A percentile compares a stretch with the other conserved stretches of the same genome.
phyloP scores from a whole-genome alignment of 2,888 invertebrate genomes.

The Drosophila greeni region DNA sequence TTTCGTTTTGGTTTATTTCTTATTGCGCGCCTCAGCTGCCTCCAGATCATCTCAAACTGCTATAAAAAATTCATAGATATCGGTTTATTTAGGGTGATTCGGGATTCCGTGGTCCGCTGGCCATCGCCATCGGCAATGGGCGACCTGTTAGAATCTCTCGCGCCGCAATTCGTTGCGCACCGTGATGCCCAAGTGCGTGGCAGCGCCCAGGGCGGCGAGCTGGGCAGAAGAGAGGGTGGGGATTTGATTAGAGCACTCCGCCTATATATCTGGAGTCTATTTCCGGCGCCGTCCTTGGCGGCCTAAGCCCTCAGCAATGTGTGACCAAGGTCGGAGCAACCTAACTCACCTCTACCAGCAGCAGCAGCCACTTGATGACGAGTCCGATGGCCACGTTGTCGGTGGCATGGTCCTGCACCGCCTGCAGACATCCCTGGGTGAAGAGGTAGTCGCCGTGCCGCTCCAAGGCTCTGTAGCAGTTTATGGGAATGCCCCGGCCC shows the following conservation, averaged over 20 bases:
- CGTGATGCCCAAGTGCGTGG: constrained; percentile 71
- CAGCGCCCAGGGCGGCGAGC: constrained; percentile 64
- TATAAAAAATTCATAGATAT: constrained; percentile 26
- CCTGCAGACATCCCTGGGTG: constrained; percentile 58
- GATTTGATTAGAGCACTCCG: constrained; percentile 18
- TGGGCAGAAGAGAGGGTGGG: constrained; percentile 32
- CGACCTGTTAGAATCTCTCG: constrained; percentile 58
- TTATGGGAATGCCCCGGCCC: constrained; percentile 61
- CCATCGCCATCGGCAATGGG: constrained; percentile 2
- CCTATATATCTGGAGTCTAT: constrained; percentile 41
- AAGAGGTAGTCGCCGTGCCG: constrained; percentile 53
- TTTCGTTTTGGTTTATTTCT: constrained; percentile 37
- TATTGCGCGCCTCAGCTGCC: constrained; percentile 21
- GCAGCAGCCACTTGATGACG: constrained; percentile 71
- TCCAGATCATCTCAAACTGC: constrained; percentile 37
- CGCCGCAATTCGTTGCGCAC: constrained; percentile 72
- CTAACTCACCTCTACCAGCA: constrained; percentile 69
- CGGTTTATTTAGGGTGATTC: constrained; percentile 13
- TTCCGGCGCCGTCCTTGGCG: constrained; percentile 29
- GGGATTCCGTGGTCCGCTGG: not conserved
- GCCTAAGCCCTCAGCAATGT: constrained; percentile 48
- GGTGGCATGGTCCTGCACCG: constrained; percentile 63
- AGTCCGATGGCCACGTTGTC: constrained; percentile 68
- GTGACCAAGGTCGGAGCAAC: constrained; percentile 16
- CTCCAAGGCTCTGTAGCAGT: constrained; percentile 59